phyloP scores from a whole-genome alignment of 37 sponge, comb jelly and placozoan genomes.

The Trichoplax adhaerens region DNA sequence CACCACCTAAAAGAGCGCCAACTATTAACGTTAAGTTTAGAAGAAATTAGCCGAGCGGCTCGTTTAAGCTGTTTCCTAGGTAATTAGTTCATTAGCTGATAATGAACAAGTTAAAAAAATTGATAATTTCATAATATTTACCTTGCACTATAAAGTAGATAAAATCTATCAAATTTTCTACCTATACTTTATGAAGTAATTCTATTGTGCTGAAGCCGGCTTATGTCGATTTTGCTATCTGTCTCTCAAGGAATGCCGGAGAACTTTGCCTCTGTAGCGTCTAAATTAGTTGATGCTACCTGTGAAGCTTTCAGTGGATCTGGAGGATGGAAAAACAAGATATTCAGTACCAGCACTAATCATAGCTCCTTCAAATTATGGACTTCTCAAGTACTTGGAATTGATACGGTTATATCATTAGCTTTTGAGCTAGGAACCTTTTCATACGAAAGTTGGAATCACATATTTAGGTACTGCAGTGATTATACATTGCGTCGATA shows the following conservation, averaged over 20 bases:
- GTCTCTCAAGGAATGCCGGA: slow-evolving; percentile 6
- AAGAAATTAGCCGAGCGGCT: slow-evolving; percentile 15
- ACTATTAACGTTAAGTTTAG: slow-evolving; percentile 1
- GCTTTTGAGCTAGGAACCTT: slow-evolving; percentile 9
- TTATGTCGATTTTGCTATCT: not conserved
- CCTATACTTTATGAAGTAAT: too few species aligned
- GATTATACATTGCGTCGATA: too few species aligned
- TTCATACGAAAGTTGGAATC: slow-evolving; percentile 15
- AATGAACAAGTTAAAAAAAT: too few species aligned
- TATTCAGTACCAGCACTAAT: too few species aligned
- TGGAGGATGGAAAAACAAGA: too few species aligned
- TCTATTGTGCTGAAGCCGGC: too few species aligned
- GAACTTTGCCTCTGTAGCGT: slow-evolving; percentile 12
- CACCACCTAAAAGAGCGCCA: too few species aligned
- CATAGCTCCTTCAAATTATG: not conserved
- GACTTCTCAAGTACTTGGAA: slow-evolving; percentile 5
- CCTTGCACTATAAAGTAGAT: too few species aligned
- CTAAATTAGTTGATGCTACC: slow-evolving; percentile 11
- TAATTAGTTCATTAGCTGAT: not conserved
- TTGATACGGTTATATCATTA: slow-evolving; percentile 11
- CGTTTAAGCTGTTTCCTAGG: slow-evolving; percentile 13
- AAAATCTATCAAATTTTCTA: too few species aligned
- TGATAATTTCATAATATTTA: too few species aligned
- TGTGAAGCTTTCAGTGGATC: not conserved
- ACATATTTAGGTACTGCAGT: slow-evolving; percentile 7